A percentile compares a stretch with the other conserved stretches of the same genome.
Evolutionary conservation across 2,113 vertebrate genomes (phyloP).

Genomic region (Lagenorhynchus albirostris): DNA sequence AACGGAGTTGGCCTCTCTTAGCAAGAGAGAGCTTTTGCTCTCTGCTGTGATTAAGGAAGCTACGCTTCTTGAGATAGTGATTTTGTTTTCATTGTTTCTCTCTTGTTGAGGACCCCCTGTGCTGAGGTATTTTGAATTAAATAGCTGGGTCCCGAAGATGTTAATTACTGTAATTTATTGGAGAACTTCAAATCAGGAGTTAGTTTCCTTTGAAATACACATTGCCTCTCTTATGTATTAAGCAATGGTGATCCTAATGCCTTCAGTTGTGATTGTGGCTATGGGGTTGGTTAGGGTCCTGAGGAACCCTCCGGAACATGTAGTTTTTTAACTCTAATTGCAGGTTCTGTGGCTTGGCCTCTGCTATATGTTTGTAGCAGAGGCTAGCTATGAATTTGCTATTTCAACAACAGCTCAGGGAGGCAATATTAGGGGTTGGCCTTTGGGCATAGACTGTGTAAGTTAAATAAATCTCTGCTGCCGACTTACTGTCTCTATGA

Average conservation of each 20-base stretch:
- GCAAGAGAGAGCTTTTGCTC: background rate
- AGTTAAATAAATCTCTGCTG: background rate
- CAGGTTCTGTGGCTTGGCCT: background rate
- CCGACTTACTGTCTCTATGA: background rate
- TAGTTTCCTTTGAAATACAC: slow-evolving; percentile 27
- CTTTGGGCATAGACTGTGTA: background rate
- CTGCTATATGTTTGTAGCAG: background rate
- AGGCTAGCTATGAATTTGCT: background rate
- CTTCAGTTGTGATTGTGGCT: background rate
- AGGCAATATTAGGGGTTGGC: background rate
- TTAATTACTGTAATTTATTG: slow-evolving; percentile 48
- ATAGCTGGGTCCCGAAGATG: background rate
- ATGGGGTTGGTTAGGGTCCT: background rate
- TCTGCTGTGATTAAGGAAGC: slow-evolving; percentile 2
- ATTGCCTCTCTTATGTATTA: background rate
- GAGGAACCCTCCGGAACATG: background rate
- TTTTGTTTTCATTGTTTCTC: background rate
- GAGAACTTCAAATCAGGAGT: background rate
- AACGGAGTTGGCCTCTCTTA: background rate
- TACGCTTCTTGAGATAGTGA: background rate
- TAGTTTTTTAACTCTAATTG: background rate
- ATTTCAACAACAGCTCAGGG: background rate
- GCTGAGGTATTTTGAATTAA: slow-evolving; percentile 41
- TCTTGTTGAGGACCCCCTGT: background rate
- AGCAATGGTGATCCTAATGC: background rate